Conservation (phyloP, 2,797 vertebrate species). For the Oryzias dopingdopingensis region DNA sequence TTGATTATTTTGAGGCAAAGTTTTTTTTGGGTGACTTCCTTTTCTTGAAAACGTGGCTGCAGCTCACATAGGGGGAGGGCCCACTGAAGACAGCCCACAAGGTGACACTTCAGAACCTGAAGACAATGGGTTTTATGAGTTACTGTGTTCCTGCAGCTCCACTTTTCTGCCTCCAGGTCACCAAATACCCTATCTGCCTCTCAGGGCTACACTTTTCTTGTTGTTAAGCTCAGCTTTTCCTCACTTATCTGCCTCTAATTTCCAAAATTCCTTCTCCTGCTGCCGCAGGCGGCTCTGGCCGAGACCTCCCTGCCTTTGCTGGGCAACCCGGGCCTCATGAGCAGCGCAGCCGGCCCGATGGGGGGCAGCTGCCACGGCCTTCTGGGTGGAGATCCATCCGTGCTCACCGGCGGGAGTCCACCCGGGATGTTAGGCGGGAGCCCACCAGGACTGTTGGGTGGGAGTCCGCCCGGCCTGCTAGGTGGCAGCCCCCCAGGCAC, state of each 20-base stretch:
- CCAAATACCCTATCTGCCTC: conserved; percentile 5
- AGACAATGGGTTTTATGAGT: conserved; percentile 44
- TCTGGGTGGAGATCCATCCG: conserved; percentile 91
- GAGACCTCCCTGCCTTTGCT: conserved; percentile 97
- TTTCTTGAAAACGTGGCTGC: conserved; percentile 4
- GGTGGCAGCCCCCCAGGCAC: conserved; percentile 89
- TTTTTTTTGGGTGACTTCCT: conserved; percentile 78
- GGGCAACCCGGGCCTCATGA: conserved; percentile 90
- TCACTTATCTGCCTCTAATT: not conserved
- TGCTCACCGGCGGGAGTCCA: conserved; percentile 88
- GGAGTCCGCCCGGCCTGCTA: conserved; percentile 89
- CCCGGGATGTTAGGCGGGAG: conserved; percentile 87
- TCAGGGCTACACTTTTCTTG: too few species aligned
- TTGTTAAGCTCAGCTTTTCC: not conserved
- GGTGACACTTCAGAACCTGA: too few species aligned
- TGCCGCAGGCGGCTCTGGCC: conserved; percentile 89
- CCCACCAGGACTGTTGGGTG: conserved; percentile 84
- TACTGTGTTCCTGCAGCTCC: conserved; percentile 12
- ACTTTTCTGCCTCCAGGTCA: conserved; percentile 4
- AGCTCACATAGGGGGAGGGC: too few species aligned
- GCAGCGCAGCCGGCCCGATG: conserved; percentile 89
- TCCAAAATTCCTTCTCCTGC: not conserved
- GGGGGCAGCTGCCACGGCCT: conserved; percentile 88
- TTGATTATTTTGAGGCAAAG: conserved; percentile 92
- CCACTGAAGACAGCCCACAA: too few species aligned